A percentile compares a stretch with the other conserved stretches of the same genome.
phyloP scores from a whole-genome alignment of 2,113 vertebrate genomes.

The Pipra filicauda region DNA sequence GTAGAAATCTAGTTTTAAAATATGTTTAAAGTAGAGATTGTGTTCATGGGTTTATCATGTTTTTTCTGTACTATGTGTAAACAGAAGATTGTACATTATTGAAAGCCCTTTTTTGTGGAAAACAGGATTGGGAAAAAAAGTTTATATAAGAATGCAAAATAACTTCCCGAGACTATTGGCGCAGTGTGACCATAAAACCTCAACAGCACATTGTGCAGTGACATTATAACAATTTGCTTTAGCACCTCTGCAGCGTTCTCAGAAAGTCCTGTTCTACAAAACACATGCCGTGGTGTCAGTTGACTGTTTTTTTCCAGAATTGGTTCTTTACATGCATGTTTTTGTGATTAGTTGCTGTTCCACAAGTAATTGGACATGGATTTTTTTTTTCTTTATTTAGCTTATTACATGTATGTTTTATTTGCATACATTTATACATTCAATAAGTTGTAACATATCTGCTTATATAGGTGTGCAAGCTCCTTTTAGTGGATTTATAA shows the following conservation, averaged over 20 bases:
- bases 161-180: slow-evolving; percentile 58
- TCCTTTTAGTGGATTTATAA: neutral
- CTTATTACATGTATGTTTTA: neutral
- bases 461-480: neutral
- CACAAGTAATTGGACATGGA: neutral
- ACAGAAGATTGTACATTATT: slow-evolving; percentile 58
- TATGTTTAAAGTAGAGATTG: slow-evolving; percentile 50
- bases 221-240: slow-evolving; percentile 36
- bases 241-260: slow-evolving; percentile 40
- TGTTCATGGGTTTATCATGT: slow-evolving; percentile 65
- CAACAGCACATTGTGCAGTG: slow-evolving; percentile 30
- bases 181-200: slow-evolving; percentile 61
- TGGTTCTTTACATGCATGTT: neutral
- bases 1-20: slow-evolving; percentile 57
- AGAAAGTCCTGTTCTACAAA: neutral
- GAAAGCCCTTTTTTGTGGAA: slow-evolving; percentile 64
- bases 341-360: slow-evolving; percentile 6
- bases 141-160: slow-evolving; percentile 67
- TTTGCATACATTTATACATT: neutral
- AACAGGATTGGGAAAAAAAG: neutral
- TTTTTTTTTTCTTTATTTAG: neutral
- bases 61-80: slow-evolving; percentile 63
- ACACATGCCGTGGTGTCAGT: neutral
- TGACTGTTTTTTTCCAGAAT: slow-evolving; percentile 11
- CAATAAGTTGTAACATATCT: neutral